Evolutionary conservation across 1,140 invertebrate genomes (phyloP), one percentile per base, ranked within the genome.

Genomic region (Euglossa dilemma): DNA sequence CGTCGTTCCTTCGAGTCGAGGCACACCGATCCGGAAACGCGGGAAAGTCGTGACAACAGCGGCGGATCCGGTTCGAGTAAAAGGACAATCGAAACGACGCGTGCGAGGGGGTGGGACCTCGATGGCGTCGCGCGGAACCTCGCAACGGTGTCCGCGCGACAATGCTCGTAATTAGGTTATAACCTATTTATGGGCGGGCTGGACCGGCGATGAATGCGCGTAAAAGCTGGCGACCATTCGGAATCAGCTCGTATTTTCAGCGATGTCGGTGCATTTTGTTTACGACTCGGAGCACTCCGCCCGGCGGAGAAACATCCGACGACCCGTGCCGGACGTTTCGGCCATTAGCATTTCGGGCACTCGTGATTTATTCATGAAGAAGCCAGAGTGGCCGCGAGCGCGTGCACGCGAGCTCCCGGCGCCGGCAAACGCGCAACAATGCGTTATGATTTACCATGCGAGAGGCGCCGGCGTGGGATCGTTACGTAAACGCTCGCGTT

Each of bases 321-420:
- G 54, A 74, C 52, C 71, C 71, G 36, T 74, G 66, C 75, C 80
- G 83, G 56, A 80, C 84, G 83, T 89, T 89, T 88, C 84, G 67
- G 71, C 87, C 84, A 85, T 89, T 89, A 89, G 86, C 87, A 88
- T 89, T 89, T 89, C 84, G 87, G 80, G 74, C 74, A 57, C 70
- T 88, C 84, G 84, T 89, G 87, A 89, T 88, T 89, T 89, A 89
- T 89, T 89, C 87, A 89, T 88, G 84, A 84, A 86, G 87, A 84
- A 88, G 80, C 64, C 61, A 43, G 71, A 69, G 20, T 11, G 54
- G 66, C n/a, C 52, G 80, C 43, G 57, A 50, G 63, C 50, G 43
- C 56, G 72, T 57, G 18, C 59, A 28, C 28, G 43, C n/a, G 54
- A 45, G 50, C 25, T 7, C 16, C n/a, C 75, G 56, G 36, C 36